Conservation (phyloP, 1,140 invertebrate genomes). For the Glomeris maerens region DNA sequence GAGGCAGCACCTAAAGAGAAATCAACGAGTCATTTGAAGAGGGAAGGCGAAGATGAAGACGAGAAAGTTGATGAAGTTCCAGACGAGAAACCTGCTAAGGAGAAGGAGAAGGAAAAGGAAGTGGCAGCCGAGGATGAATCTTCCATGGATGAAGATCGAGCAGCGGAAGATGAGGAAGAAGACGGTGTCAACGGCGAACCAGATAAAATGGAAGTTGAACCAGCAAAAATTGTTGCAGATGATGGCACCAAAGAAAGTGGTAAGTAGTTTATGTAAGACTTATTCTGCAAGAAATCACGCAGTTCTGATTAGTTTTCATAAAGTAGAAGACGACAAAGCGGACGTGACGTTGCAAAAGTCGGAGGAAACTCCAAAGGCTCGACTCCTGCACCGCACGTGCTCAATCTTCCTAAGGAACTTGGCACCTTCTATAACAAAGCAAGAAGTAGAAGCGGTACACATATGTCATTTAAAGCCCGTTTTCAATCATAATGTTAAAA, state of each 20-base stretch:
- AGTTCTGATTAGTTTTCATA: no score
- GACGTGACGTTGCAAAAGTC: no score
- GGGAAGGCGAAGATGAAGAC: constrained; percentile 20
- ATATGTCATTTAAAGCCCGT: not conserved
- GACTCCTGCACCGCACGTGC: constrained; percentile 70
- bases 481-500: not conserved
- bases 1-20: not conserved
- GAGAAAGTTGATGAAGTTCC: constrained; percentile 8
- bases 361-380: constrained; percentile 22
- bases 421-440: constrained; percentile 86
- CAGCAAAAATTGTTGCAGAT: constrained; percentile 36
- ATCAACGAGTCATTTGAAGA: constrained; percentile 14
- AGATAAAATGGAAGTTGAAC: constrained; percentile 10
- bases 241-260: constrained; percentile 29
- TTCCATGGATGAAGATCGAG: no score
- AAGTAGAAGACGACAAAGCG: no score
- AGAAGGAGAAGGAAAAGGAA: constrained; percentile 19
- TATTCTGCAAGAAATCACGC: no score
- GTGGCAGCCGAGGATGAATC: constrained; percentile 15
- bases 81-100: constrained; percentile 14
- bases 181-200: constrained; percentile 19
- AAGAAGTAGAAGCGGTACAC: constrained; percentile 84
- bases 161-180: constrained; percentile 12
- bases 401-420: constrained; percentile 94
- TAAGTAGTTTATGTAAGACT: no score